Evolutionary conservation across 2,888 invertebrate genomes (phyloP).

Genomic region (Operophtera brumata): DNA sequence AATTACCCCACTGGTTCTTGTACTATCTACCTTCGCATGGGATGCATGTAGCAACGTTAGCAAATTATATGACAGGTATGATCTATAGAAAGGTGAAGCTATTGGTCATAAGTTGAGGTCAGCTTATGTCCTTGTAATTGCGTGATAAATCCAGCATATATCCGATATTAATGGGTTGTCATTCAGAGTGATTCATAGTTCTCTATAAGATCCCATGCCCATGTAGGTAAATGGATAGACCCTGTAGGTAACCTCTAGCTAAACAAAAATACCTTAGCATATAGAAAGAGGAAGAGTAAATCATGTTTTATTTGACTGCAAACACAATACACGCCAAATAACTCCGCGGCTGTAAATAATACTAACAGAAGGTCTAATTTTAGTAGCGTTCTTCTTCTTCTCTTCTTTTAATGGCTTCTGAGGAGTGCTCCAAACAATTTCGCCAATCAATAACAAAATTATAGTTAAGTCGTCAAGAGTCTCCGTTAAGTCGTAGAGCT

Average conservation of each 20-base stretch:
- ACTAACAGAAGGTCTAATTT: not conserved
- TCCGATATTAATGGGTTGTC: conserved; percentile 21
- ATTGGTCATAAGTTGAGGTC: conserved; percentile 30
- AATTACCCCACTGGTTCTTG: not conserved
- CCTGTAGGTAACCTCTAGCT: not conserved
- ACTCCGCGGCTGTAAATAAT: too few relatives aligned
- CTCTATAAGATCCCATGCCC: conserved; percentile 7
- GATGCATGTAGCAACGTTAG: conserved; percentile 22
- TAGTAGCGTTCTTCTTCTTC: too few relatives aligned
- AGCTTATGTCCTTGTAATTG: conserved; percentile 28
- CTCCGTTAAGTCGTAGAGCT: too few relatives aligned
- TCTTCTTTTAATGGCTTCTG: too few relatives aligned
- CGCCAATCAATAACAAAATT: too few relatives aligned
- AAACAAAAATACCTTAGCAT: not conserved
- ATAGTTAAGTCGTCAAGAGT: too few relatives aligned
- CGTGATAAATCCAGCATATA: conserved; percentile 23
- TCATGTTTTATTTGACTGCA: too few relatives aligned
- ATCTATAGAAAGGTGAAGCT: conserved; percentile 28
- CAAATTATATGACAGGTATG: conserved; percentile 24
- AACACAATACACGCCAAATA: too few relatives aligned
- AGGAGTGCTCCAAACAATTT: too few relatives aligned
- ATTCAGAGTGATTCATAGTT: conserved; percentile 17
- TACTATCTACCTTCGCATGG: conserved; percentile 12
- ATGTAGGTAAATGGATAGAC: conserved; percentile 5
- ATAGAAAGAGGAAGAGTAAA: not conserved